Evolutionary conservation across 1,140 invertebrate genomes (phyloP).

Genomic region (Nephotettix cincticeps): DNA sequence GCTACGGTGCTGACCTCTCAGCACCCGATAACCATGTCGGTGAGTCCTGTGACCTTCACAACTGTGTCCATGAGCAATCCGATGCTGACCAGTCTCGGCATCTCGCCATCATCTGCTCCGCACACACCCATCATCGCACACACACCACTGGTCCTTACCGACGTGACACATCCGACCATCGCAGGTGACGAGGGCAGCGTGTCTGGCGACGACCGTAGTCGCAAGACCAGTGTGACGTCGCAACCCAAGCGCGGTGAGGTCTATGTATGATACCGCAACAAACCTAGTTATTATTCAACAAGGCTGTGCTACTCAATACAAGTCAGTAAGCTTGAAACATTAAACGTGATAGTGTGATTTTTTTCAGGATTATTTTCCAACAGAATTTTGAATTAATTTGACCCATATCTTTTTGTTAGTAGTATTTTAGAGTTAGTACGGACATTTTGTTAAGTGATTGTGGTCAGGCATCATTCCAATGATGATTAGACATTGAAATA

Average conservation of each 20-base stretch:
- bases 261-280: conserved; percentile 46
- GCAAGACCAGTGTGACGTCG: conserved; percentile 50
- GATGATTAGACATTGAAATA: no score
- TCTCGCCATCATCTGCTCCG: conserved; percentile 43
- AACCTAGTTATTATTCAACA: neutral
- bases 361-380: no score
- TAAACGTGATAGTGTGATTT: no score
- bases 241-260: conserved; percentile 53
- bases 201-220: conserved; percentile 44
- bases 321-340: no score
- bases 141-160: conserved; percentile 42
- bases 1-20: conserved; percentile 47
- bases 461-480: no score
- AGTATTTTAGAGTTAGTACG: no score
- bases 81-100: conserved; percentile 48
- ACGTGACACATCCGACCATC: conserved; percentile 36
- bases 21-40: conserved; percentile 48
- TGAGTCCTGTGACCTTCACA: conserved; percentile 45
- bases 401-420: no score
- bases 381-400: no score
- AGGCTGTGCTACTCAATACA: neutral
- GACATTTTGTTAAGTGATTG: no score
- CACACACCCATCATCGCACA: conserved; percentile 28
- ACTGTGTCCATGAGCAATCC: conserved; percentile 50
- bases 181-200: conserved; percentile 43